Evolutionary conservation across 2,888 invertebrate species (phyloP), one percentile per base, ranked within the genome.

Genomic region (Eumerus sabulonum): DNA sequence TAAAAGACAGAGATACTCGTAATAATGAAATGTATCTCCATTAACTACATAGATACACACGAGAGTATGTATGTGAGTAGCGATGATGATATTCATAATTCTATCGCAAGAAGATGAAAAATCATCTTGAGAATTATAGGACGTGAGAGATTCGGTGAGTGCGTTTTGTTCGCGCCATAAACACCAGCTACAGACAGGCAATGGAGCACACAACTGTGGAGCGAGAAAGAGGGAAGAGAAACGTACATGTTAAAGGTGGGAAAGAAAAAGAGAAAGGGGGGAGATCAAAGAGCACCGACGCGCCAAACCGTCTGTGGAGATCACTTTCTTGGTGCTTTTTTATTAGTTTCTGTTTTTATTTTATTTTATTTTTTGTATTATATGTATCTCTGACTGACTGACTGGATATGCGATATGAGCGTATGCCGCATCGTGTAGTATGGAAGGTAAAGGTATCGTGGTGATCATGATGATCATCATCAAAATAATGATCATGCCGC

Each of bases 231-330:
- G 7, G 3, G 27, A 27, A 7, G 27, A 4, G 27, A 27, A 27
- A 27, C 27, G 27, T 2, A 7, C 2, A 27, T 2, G 27, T 27
- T 4, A 27, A 4, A 7, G 27, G 7, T 4, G 7, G 27, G 27
- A 27, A 27, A 27, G 27, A 7, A 7, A 27, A 27, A 27, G 27
- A 27, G 27, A 27, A 40, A 40, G 14, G 66, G 14, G 66, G 9
- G 40, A 74, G 76, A 81, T 81, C 81, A 81, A 81, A 81, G 81
- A 76, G 70, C 66, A 70, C 76, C 76, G 81, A 74, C 81, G 81
- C 81, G 76, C 81, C 81, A 81, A 81, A 76, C 81, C 81, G 81
- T 81, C 81, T 81, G 79, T 70, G 79, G 70, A 70, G 79, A 79
- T 70, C 79, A 74, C 68, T 70, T 73, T 74, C 64, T 70, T 67